Base-by-base conservation (phyloP, 2,888 invertebrate species). In the Neelides folsomi region DNA sequence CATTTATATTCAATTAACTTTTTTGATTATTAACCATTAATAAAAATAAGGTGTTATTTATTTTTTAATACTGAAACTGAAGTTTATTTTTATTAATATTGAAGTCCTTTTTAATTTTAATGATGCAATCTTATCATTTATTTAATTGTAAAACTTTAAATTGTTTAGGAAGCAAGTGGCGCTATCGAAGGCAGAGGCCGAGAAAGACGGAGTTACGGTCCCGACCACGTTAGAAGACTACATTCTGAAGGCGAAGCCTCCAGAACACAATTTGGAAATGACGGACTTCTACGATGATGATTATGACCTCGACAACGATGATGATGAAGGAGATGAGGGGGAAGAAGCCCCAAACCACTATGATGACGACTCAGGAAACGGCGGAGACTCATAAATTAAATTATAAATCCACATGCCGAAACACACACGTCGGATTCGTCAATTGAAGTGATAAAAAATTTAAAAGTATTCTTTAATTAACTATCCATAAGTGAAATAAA, bases 191-290 rank as follows among this genome's bases (percentile, higher is more conserved):
- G 80, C 83, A 47, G 95, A 97, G 62, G 98, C 98, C 1, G 92
- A 92, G 70, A 84, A 86, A 61, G 98, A 98, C 73, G 93, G 94
- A 62, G 92, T 98, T 59, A 85, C 85, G 50, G 97, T 98, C 66
- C 98, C 97, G 10, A 81, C 88, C 66, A 98, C 98, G 2, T 75
- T 97, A 69, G 97, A 98, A 76, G 98, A 98, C 72, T 97, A 97
- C 73, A 95, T 95, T 74, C 87, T 97, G 69, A 75, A 84, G 71
- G 85, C 88, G 63, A 87, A 88, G 74, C 83, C 87, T 10, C 79
- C 82, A 65, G 84, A 87, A 66, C 84, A 86, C 62, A 68, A 80
- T 76, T 73, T 85, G 64, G 94, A 94, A 71, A 86, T 90, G 81
- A 87, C 89, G 63, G 95, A 94, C 71, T 93, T 92, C 73, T 93